Conservation (phyloP, 2,888 invertebrate species). For the Myopa tessellatipennis region DNA sequence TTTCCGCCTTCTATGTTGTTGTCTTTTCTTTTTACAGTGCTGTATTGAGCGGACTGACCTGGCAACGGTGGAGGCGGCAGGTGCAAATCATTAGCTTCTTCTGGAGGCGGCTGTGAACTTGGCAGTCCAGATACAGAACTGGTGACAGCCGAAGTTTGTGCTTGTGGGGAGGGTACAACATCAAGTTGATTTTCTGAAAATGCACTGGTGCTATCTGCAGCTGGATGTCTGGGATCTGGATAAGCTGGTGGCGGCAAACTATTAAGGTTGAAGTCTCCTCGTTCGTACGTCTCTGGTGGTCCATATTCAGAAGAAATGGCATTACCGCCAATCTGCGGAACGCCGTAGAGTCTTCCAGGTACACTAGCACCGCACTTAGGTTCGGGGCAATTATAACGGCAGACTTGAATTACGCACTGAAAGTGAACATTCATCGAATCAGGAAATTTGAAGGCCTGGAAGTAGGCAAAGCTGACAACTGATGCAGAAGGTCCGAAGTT, state of each 20-base stretch:
- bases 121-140: slow-evolving; percentile 74
- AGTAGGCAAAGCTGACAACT: slow-evolving; percentile 93
- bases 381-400: slow-evolving; percentile 92
- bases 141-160: slow-evolving; percentile 78
- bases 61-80: slow-evolving; percentile 87
- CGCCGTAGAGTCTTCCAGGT: slow-evolving; percentile 75
- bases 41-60: slow-evolving; percentile 81
- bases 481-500: slow-evolving; percentile 95
- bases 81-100: slow-evolving; percentile 75
- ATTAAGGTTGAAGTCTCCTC: slow-evolving; percentile 79
- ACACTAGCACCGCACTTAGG: slow-evolving; percentile 83
- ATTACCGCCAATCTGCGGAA: slow-evolving; percentile 71
- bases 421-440: slow-evolving; percentile 98
- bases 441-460: slow-evolving; percentile 97
- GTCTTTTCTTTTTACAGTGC: slow-evolving; percentile 86
- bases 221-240: slow-evolving; percentile 89
- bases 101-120: slow-evolving; percentile 70
- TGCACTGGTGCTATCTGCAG: slow-evolving; percentile 83
- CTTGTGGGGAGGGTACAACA: slow-evolving; percentile 83
- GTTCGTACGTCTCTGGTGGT: slow-evolving; percentile 69
- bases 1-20: slow-evolving; percentile 71
- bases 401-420: slow-evolving; percentile 96
- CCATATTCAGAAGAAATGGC: slow-evolving; percentile 75
- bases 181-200: slow-evolving; percentile 86
- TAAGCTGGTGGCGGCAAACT: slow-evolving; percentile 84